phyloP scores from a whole-genome alignment of 2,113 vertebrate genomes.

The Vombatus ursinus region DNA sequence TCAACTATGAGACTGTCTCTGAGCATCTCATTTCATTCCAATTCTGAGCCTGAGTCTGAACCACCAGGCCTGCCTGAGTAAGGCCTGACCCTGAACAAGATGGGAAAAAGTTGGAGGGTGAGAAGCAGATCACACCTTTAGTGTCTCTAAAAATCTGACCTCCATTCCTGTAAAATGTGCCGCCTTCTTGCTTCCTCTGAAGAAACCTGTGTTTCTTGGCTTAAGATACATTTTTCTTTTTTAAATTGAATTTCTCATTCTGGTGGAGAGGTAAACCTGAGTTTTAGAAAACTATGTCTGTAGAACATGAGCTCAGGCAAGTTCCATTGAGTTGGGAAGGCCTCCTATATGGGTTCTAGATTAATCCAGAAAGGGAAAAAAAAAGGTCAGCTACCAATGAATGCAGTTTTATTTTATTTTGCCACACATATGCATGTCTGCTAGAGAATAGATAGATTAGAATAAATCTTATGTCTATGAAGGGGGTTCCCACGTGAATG shows the following conservation, averaged over 20 bases:
- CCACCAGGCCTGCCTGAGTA: background rate
- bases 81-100: background rate
- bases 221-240: background rate
- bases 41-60: background rate
- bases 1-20: background rate
- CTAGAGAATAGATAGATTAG: background rate
- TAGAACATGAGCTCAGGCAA: background rate
- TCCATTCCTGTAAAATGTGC: background rate
- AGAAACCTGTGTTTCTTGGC: background rate
- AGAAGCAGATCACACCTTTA: background rate
- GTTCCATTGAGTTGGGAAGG: background rate
- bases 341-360: background rate
- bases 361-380: background rate
- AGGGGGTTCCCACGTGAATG: background rate
- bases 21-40: background rate
- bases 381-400: background rate
- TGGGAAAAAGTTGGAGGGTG: background rate
- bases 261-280: background rate
- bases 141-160: background rate
- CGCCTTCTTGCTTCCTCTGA: background rate
- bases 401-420: background rate
- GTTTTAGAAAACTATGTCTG: background rate
- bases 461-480: background rate
- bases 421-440: background rate
- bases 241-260: background rate